A percentile compares a stretch with the other conserved stretches of the same genome.
Evolutionary conservation across 2,888 invertebrate genomes (phyloP).

Genomic region (Cryptus viduatorius): DNA sequence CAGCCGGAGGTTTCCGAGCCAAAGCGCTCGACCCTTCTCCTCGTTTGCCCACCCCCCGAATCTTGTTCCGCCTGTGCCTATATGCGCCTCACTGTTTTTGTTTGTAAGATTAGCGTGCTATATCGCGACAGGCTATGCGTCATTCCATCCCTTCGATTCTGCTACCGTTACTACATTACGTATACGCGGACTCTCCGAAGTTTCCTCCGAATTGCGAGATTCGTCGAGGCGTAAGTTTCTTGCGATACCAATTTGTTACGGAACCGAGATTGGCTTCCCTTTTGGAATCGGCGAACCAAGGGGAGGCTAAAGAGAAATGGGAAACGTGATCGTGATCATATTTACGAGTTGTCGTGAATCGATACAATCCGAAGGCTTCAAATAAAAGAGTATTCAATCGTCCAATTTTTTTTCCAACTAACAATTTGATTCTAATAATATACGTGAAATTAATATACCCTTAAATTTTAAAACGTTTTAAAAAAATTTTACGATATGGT

Average conservation of each 20-base stretch:
- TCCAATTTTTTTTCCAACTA: not conserved
- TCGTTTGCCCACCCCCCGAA: slow-evolving; percentile 16
- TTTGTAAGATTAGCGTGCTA: slow-evolving; percentile 68
- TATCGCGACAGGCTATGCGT: slow-evolving; percentile 61
- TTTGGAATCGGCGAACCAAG: slow-evolving; percentile 23
- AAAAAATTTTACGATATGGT: not conserved
- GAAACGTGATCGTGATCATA: slow-evolving; percentile 38
- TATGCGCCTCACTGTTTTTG: slow-evolving; percentile 65
- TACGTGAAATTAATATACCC: not conserved
- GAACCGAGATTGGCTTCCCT: slow-evolving; percentile 63
- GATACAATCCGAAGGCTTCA: slow-evolving; percentile 13
- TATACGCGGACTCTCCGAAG: slow-evolving; percentile 26
- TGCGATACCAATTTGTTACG: slow-evolving; percentile 72
- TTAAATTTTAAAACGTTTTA: not conserved
- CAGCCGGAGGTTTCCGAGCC: slow-evolving; percentile 27
- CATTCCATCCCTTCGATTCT: slow-evolving; percentile 64
- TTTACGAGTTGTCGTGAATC: slow-evolving; percentile 44
- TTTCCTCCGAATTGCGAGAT: slow-evolving; percentile 67
- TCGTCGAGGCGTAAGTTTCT: slow-evolving; percentile 74
- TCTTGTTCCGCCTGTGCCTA: slow-evolving; percentile 26
- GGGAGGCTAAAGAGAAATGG: not conserved
- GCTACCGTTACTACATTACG: not conserved
- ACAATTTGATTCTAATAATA: not conserved
- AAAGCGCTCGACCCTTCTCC: slow-evolving; percentile 50
- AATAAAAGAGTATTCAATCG: not conserved